phyloP scores from a whole-genome alignment of 1,140 invertebrate species.

The Drosophila athabasca region DNA sequence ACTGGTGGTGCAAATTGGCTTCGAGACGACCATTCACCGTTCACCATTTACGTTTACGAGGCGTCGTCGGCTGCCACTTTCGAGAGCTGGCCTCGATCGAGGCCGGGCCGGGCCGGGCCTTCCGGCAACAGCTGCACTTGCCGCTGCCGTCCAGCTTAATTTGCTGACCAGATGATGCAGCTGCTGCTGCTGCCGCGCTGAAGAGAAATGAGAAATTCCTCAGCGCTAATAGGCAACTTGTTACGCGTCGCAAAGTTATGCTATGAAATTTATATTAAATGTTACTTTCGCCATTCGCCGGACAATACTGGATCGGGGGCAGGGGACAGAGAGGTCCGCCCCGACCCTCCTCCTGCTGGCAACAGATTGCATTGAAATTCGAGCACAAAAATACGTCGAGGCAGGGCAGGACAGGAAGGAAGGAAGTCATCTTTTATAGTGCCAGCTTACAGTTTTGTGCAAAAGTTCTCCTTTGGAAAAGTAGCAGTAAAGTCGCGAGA shows the following conservation, averaged over 20 bases:
- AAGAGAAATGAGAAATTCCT: conserved; percentile 57
- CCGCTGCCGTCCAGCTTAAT: conserved; percentile 59
- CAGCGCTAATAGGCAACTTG: conserved; percentile 67
- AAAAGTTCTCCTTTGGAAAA: conserved; percentile 54
- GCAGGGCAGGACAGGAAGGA: conserved; percentile 20
- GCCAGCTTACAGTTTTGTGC: conserved; percentile 63
- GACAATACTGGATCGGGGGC: conserved; percentile 20
- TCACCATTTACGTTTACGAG: conserved; percentile 46
- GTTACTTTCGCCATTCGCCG: conserved; percentile 25
- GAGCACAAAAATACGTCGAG: conserved; percentile 37
- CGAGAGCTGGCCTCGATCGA: neutral
- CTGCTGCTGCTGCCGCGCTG: neutral
- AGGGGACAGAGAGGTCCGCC: neutral
- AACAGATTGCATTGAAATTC: conserved; percentile 76
- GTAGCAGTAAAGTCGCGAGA: conserved; percentile 54
- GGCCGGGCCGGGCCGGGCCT: neutral
- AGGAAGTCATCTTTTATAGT: conserved; percentile 78
- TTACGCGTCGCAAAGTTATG: conserved; percentile 69
- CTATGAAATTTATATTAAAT: conserved; percentile 72
- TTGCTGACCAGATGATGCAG: conserved; percentile 65
- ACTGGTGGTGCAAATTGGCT: conserved; percentile 70
- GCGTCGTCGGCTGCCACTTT: conserved; percentile 42
- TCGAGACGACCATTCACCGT: conserved; percentile 12
- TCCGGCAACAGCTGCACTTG: conserved; percentile 69
- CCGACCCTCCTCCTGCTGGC: conserved; percentile 10